phyloP scores from a whole-genome alignment of 2,797 vertebrate genomes.

The Acropternis orthonyx region DNA sequence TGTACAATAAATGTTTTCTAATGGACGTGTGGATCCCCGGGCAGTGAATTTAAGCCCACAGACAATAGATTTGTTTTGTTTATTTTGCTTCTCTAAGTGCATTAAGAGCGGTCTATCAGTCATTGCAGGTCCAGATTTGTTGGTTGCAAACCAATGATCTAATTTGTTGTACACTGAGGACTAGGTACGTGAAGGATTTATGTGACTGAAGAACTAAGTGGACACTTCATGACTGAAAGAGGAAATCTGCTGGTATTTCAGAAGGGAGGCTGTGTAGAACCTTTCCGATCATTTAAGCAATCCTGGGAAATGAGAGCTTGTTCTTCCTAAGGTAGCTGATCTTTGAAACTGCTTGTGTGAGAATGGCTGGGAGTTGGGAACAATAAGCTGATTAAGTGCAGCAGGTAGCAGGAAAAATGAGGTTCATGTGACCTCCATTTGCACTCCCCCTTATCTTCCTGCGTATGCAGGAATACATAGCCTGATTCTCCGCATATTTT shows the following conservation, averaged over 20 bases:
- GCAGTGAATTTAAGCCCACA: background rate
- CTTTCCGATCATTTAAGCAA: background rate
- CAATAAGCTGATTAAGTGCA: background rate
- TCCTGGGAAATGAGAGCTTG: background rate
- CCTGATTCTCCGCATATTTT: background rate
- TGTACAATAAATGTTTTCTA: background rate
- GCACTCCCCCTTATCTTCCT: background rate
- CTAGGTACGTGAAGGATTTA: background rate
- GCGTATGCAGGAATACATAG: background rate
- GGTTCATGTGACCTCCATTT: background rate
- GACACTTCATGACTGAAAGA: background rate
- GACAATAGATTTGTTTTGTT: background rate
- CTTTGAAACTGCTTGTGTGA: background rate
- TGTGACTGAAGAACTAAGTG: background rate
- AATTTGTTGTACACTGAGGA: background rate
- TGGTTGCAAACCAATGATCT: background rate
- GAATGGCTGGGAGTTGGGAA: background rate
- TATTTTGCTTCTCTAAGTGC: background rate
- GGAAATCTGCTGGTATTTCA: background rate
- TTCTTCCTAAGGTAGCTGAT: background rate
- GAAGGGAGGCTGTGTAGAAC: background rate
- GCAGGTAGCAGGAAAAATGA: conserved; percentile 32
- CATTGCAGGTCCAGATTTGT: background rate
- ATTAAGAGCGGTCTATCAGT: background rate
- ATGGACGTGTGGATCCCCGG: fast-evolving